Evolutionary conservation across 2,888 invertebrate species (phyloP).

Genomic region (Malachius bipustulatus): DNA sequence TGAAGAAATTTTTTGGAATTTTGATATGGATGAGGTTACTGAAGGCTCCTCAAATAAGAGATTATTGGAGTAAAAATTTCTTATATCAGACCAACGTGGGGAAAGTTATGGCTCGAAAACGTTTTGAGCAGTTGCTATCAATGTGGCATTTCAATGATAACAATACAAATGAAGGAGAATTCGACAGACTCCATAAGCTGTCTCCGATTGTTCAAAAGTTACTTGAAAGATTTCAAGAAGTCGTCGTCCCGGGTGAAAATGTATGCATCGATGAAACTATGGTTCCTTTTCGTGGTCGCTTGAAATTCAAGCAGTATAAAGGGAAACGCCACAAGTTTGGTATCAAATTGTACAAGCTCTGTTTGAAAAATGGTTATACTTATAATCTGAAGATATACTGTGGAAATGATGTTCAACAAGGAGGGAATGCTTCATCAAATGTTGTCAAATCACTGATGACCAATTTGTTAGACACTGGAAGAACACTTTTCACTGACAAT

Average conservation of each 20-base stretch:
- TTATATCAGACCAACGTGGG: no score
- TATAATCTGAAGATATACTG: slow-evolving; percentile 14
- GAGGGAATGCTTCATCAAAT: slow-evolving; percentile 7
- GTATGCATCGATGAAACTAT: neutral
- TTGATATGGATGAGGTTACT: no score
- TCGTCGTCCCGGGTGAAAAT: neutral
- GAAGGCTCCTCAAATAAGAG: no score
- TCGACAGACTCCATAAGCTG: neutral
- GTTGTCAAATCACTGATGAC: slow-evolving; percentile 20
- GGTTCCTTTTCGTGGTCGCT: neutral
- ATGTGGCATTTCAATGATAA: neutral
- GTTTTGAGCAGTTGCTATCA: neutral
- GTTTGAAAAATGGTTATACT: slow-evolving; percentile 12
- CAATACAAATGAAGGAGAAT: neutral
- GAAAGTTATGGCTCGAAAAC: no score
- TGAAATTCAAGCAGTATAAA: slow-evolving; percentile 4
- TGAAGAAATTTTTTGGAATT: no score
- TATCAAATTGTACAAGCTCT: slow-evolving; percentile 14
- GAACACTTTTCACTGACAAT: slow-evolving; percentile 22
- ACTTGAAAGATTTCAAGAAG: neutral
- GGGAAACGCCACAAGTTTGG: slow-evolving; percentile 23
- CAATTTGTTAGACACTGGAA: slow-evolving; percentile 17
- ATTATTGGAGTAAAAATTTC: no score
- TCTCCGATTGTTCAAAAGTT: neutral
- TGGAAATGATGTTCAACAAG: slow-evolving; percentile 8